These are phyloP conservation scores for Colletes gigas DNA, from an alignment of 1,140 invertebrate species.

Conservation along the genomic window DNA sequence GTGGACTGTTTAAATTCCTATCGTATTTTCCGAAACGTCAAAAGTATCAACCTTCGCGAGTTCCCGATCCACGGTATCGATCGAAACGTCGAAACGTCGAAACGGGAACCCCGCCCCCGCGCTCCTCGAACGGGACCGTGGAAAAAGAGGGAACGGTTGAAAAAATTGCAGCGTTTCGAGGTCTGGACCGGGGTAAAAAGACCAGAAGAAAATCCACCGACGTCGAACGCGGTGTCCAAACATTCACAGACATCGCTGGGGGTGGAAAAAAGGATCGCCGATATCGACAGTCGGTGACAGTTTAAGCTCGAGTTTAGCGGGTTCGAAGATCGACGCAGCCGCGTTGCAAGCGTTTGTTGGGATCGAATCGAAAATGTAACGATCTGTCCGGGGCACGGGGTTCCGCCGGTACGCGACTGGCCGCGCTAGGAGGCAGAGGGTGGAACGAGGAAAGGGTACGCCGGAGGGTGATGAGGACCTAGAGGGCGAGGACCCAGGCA, in stretches of 20 bases:
- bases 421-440: neutral
- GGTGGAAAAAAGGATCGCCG: slow-evolving; percentile 5
- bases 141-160: no score
- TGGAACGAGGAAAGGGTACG: slow-evolving; percentile 29
- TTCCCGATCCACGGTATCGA: no score
- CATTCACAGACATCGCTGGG: slow-evolving; percentile 25
- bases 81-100: no score
- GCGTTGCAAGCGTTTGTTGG: no score
- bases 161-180: no score
- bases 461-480: slow-evolving; percentile 54
- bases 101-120: no score
- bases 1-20: no score
- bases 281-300: slow-evolving; percentile 43
- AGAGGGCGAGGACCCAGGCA: slow-evolving; percentile 61
- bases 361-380: slow-evolving; percentile 33
- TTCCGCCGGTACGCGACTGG: slow-evolving; percentile 45
- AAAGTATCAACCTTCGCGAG: no score
- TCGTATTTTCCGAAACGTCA: no score
- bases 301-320: slow-evolving; percentile 46
- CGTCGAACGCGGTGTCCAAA: slow-evolving; percentile 4
- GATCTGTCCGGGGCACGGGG: slow-evolving; percentile 4
- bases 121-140: no score
- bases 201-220: neutral
- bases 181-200: neutral
- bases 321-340: slow-evolving; percentile 43